A percentile compares a stretch with the other conserved stretches of the same genome.
Conservation (phyloP, 2,888 invertebrate genomes). For the Auanema freiburgensis region DNA sequence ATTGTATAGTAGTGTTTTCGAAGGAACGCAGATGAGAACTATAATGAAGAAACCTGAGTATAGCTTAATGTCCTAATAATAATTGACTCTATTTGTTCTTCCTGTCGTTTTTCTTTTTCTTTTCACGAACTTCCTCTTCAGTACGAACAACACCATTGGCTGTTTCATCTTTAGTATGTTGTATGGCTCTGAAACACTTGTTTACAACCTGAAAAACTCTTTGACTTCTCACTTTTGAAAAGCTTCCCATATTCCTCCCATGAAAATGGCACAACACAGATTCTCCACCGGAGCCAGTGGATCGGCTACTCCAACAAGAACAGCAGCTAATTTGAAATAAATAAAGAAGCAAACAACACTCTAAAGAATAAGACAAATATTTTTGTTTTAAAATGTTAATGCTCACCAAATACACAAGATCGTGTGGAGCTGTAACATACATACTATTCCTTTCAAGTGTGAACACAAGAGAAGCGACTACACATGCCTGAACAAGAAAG, state of each 20-base stretch:
- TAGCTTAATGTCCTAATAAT: too few species aligned
- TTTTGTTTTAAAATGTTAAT: not conserved
- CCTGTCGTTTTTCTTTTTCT: too few species aligned
- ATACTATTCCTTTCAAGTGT: conserved; percentile 94
- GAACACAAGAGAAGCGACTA: conserved; percentile 92
- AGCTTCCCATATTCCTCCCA: conserved; percentile 98
- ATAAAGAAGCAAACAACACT: conserved; percentile 63
- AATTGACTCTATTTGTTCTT: too few species aligned
- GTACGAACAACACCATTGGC: too few species aligned
- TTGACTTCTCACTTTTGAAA: conserved; percentile 67
- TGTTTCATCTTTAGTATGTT: too few species aligned
- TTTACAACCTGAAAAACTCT: too few species aligned
- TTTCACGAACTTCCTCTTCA: too few species aligned
- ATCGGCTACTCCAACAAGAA: conserved; percentile 93
- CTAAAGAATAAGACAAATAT: conserved; percentile 32
- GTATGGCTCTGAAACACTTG: too few species aligned
- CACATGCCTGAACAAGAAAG: conserved; percentile 51
- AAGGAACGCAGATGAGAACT: too few species aligned
- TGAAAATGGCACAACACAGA: conserved; percentile 88
- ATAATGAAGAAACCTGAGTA: too few species aligned
- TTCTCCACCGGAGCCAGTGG: conserved; percentile 99
- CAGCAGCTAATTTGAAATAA: conserved; percentile 79
- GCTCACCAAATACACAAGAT: conserved; percentile 90
- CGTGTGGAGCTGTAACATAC: conserved; percentile 92
- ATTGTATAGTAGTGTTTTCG: too few species aligned